Conservation (phyloP, 2,888 invertebrate genomes). For the Tetrapedia diversipes region DNA sequence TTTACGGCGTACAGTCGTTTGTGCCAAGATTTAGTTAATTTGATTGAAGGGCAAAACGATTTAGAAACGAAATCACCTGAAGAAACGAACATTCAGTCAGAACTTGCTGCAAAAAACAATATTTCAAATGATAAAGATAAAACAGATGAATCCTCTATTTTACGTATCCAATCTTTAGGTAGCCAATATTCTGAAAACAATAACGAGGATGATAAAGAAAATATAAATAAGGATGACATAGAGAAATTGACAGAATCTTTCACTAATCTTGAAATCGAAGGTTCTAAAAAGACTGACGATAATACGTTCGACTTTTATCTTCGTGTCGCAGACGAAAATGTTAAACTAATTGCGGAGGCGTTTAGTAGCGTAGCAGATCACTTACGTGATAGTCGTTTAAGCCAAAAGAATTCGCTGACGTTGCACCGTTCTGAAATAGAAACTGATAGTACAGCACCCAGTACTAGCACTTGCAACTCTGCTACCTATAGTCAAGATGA, state of each 20-base stretch:
- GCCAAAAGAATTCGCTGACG: slow-evolving; percentile 51
- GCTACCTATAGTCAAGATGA: slow-evolving; percentile 49
- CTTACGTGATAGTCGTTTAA: slow-evolving; percentile 58
- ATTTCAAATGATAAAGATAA: slow-evolving; percentile 46
- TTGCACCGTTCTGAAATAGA: slow-evolving; percentile 54
- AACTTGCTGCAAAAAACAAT: slow-evolving; percentile 45
- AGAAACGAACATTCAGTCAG: slow-evolving; percentile 50
- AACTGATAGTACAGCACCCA: slow-evolving; percentile 42
- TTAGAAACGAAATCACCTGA: slow-evolving; percentile 35
- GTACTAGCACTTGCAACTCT: slow-evolving; percentile 58
- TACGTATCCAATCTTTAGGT: slow-evolving; percentile 42
- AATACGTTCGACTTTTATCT: slow-evolving; percentile 64
- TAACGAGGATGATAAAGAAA: slow-evolving; percentile 9
- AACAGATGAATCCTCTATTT: slow-evolving; percentile 27
- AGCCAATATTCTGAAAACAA: slow-evolving; percentile 37
- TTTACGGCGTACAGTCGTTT: slow-evolving; percentile 75
- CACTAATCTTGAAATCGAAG: slow-evolving; percentile 29
- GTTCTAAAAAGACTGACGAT: slow-evolving; percentile 38
- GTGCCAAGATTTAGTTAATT: slow-evolving; percentile 77
- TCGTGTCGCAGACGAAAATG: slow-evolving; percentile 67
- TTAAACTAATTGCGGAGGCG: slow-evolving; percentile 68
- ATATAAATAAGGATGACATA: slow-evolving; percentile 8
- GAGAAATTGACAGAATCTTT: slow-evolving; percentile 30
- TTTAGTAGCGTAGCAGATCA: slow-evolving; percentile 63
- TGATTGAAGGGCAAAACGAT: slow-evolving; percentile 71